Percentiles rank a stretch among this genome's conserved stretches.
These are phyloP conservation scores for Actenoides hombroni DNA, from an alignment of 2,113 vertebrate genomes.

Conservation along the genomic window DNA sequence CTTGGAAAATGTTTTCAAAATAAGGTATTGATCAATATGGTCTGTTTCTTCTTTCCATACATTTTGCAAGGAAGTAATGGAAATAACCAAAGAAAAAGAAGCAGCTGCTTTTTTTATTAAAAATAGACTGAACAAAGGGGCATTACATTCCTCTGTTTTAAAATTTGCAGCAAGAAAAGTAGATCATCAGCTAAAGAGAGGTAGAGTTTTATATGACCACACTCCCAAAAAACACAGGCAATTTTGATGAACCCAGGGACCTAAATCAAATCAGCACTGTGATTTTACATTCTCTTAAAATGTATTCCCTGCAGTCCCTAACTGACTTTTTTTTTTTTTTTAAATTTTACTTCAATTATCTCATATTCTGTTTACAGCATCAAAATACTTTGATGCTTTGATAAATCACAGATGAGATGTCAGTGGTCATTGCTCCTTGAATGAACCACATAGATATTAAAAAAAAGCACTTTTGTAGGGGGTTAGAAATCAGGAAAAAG, in stretches of 20 bases:
- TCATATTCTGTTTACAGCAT: background rate
- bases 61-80: background rate
- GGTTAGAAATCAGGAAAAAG: background rate
- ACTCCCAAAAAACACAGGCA: background rate
- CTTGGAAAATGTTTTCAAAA: background rate
- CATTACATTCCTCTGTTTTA: background rate
- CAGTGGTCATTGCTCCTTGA: background rate
- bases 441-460: background rate
- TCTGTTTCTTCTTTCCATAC: background rate
- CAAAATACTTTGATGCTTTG: background rate
- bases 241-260: background rate
- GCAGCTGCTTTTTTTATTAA: background rate
- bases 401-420: slow-evolving; percentile 1
- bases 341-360: slow-evolving; percentile 32
- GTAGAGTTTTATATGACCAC: background rate
- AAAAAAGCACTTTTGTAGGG: background rate
- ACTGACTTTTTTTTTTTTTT: background rate
- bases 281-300: background rate
- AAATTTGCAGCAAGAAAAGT: background rate
- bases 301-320: background rate
- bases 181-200: background rate
- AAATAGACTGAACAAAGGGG: background rate
- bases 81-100: background rate
- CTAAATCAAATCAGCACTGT: slow-evolving; percentile 15
- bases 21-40: background rate